Conservation (phyloP, 2,113 vertebrate species). For the Cyprinodon variegatus region DNA sequence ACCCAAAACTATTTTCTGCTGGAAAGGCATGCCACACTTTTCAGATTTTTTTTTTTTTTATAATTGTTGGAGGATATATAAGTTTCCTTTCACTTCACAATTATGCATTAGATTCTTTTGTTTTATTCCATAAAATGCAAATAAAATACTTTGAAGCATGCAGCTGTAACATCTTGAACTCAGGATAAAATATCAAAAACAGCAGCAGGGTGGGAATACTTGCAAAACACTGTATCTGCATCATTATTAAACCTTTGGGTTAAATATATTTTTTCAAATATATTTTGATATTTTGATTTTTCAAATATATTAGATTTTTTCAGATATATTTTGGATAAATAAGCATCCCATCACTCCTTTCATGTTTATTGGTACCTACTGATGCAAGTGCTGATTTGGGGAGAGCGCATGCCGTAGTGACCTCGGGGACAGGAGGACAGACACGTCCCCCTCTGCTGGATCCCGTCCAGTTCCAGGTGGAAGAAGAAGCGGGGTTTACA, state of each 20-base stretch:
- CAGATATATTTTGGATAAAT: too few relatives aligned
- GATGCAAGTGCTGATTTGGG: constrained; percentile 88
- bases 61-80: neutral
- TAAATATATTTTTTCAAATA: neutral
- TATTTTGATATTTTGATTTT: too few relatives aligned
- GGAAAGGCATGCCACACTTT: neutral
- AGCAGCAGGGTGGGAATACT: neutral
- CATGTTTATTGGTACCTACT: constrained; percentile 79
- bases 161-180: neutral
- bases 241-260: neutral
- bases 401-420: constrained; percentile 87
- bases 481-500: constrained; percentile 93
- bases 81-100: neutral
- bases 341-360: neutral
- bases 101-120: neutral
- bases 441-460: constrained; percentile 89
- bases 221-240: neutral
- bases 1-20: neutral
- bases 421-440: constrained; percentile 88
- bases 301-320: too few relatives aligned
- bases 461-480: constrained; percentile 89
- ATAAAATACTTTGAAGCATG: neutral
- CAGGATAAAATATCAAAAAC: too few relatives aligned
- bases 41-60: neutral
- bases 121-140: neutral